Conservation (phyloP, 2,888 invertebrate species). For the Mythimna loreyi region DNA sequence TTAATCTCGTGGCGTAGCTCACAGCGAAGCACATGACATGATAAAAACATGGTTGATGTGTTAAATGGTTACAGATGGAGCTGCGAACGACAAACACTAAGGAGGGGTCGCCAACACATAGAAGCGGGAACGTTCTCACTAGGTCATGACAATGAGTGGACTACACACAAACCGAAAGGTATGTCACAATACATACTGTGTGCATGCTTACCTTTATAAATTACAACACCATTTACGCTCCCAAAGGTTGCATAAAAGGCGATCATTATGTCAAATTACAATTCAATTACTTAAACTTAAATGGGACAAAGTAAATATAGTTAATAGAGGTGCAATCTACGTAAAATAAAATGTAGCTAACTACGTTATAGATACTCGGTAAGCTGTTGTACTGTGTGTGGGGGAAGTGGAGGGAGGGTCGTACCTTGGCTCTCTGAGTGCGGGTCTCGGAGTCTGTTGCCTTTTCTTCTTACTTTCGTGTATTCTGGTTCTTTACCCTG, state of each 20-base stretch:
- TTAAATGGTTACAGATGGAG: constrained; percentile 53
- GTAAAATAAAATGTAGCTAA: constrained; percentile 86
- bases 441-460: constrained; percentile 94
- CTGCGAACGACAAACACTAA: constrained; percentile 54
- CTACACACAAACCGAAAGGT: constrained; percentile 70
- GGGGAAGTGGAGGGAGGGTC: constrained; percentile 29
- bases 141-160: constrained; percentile 65
- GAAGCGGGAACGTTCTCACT: constrained; percentile 62
- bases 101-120: constrained; percentile 53
- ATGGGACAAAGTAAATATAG: constrained; percentile 86
- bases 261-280: constrained; percentile 89
- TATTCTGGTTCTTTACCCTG: constrained; percentile 96
- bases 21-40: constrained; percentile 59
- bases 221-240: constrained; percentile 90
- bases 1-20: constrained; percentile 46
- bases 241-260: constrained; percentile 90
- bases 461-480: constrained; percentile 96
- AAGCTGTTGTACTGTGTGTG: constrained; percentile 74
- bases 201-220: constrained; percentile 91
- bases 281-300: constrained; percentile 86
- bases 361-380: constrained; percentile 79
- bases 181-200: constrained; percentile 82
- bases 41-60: constrained; percentile 55
- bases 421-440: constrained; percentile 95
- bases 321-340: constrained; percentile 87